Conservation (phyloP, 1,140 invertebrate species). For the Parasteatoda tepidariorum region DNA sequence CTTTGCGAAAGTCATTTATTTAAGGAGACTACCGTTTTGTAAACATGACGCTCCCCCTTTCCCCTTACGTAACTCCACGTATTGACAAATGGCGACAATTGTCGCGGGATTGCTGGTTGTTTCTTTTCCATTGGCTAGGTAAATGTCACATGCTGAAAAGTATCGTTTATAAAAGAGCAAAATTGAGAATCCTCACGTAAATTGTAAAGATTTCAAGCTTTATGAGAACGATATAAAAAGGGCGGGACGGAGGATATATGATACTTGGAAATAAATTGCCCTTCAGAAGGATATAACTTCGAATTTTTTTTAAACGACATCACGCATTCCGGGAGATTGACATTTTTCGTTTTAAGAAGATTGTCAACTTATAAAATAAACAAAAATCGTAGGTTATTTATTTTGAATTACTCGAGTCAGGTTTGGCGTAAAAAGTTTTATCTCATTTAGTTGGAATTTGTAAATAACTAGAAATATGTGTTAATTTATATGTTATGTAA, state of each 20-base stretch:
- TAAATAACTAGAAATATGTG: too few relatives aligned
- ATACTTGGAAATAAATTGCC: neutral
- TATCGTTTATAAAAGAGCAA: neutral
- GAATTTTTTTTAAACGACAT: too few relatives aligned
- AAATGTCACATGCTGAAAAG: neutral
- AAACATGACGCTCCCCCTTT: neutral
- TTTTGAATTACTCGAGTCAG: too few relatives aligned
- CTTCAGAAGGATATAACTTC: too few relatives aligned
- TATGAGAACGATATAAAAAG: neutral
- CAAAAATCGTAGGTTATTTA: too few relatives aligned
- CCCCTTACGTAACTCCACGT: neutral
- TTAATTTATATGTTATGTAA: too few relatives aligned
- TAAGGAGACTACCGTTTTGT: constrained; percentile 38
- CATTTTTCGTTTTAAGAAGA: too few relatives aligned
- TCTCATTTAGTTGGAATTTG: too few relatives aligned
- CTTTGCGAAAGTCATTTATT: constrained; percentile 45
- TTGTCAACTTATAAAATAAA: too few relatives aligned
- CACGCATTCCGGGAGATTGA: too few relatives aligned
- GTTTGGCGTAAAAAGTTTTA: too few relatives aligned
- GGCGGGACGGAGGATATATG: neutral
- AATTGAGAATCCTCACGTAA: neutral
- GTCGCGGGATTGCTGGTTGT: neutral
- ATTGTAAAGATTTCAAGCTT: neutral
- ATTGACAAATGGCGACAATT: constrained; percentile 26
- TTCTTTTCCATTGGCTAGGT: neutral